Evolutionary conservation across 2,797 vertebrate genomes (phyloP).

Genomic region (Phoeniculus purpureus): DNA sequence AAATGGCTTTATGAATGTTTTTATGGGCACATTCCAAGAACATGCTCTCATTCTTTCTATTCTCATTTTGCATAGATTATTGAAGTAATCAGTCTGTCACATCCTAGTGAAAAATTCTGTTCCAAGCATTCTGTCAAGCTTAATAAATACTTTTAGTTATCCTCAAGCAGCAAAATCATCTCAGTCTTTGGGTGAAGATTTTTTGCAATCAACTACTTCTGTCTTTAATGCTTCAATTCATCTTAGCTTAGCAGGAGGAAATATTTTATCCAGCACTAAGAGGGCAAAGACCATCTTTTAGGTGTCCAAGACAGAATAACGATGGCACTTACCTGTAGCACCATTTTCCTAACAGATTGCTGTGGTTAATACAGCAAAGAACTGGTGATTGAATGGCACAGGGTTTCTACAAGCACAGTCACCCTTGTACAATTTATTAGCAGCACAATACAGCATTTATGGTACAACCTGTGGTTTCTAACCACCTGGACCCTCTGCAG

Average conservation of each 20-base stretch:
- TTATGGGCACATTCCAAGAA: neutral
- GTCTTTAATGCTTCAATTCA: neutral
- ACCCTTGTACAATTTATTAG: neutral
- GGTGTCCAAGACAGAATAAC: neutral
- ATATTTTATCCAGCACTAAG: neutral
- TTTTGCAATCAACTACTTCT: neutral
- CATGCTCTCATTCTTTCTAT: neutral
- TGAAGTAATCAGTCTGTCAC: neutral
- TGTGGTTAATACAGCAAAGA: neutral
- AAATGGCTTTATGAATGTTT: neutral
- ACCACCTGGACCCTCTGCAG: neutral
- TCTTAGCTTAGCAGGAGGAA: too few species aligned
- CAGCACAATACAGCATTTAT: neutral
- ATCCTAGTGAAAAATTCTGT: neutral
- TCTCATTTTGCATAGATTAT: neutral
- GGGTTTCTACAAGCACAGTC: neutral
- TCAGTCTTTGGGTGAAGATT: neutral
- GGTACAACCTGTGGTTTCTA: neutral
- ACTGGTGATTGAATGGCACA: neutral
- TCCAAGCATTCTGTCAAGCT: neutral
- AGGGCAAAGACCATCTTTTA: neutral
- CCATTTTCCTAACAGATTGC: neutral
- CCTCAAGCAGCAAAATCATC: neutral
- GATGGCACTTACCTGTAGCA: neutral
- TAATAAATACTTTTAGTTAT: neutral